phyloP scores from a whole-genome alignment of 2,797 vertebrate species.

The Enteromius treurensis region DNA sequence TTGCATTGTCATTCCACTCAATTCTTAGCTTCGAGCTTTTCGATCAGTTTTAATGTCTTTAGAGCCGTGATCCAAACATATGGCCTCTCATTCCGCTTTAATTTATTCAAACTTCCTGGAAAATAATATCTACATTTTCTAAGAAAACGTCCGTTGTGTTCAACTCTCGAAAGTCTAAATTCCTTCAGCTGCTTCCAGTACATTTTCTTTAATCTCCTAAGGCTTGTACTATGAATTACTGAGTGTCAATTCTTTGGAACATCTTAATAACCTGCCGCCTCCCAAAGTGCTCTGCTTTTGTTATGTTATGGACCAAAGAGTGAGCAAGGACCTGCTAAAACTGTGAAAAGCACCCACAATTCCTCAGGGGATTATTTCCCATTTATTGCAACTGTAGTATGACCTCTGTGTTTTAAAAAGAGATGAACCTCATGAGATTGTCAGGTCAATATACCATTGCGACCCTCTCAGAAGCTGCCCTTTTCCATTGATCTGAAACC shows the following conservation, averaged over 20 bases:
- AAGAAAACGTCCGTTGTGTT: neutral
- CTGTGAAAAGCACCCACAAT: constrained; percentile 50
- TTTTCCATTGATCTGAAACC: constrained; percentile 45
- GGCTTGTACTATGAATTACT: neutral
- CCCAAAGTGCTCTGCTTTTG: constrained; percentile 50
- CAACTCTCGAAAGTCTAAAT: neutral
- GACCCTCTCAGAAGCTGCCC: constrained; percentile 39
- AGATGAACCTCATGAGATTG: constrained; percentile 45
- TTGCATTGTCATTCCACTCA: neutral
- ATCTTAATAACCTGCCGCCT: constrained; percentile 57
- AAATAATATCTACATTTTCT: neutral
- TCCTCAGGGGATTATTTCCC: constrained; percentile 43
- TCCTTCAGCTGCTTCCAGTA: neutral
- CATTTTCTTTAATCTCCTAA: neutral
- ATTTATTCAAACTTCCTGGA: neutral
- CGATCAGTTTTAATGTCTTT: neutral
- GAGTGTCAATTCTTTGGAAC: constrained; percentile 34
- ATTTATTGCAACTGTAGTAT: constrained; percentile 44
- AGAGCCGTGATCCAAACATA: neutral
- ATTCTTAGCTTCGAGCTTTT: neutral
- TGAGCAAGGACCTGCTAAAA: constrained; percentile 43
- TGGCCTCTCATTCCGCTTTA: neutral
- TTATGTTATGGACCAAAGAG: constrained; percentile 54
- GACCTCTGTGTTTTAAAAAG: constrained; percentile 62
- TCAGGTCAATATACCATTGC: constrained; percentile 53